A percentile compares a stretch with the other conserved stretches of the same genome.
Conservation (phyloP, 2,113 vertebrate species). For the chimpanzee (Pan troglodytes) region NHGRI_mPanTro3-v2.1_pri NC_072415.2:84986501-84987000, state of each 20-base stretch:
- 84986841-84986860: not conserved
- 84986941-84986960: not conserved
- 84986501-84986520: not conserved
- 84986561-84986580: not conserved
- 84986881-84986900: not conserved
- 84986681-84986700: not conserved
- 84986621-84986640: not conserved
- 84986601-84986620: not conserved
- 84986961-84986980: not conserved
- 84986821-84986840: not conserved
- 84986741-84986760: not conserved
- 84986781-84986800: rapidly evolving
- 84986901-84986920: not conserved
- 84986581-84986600: not conserved
- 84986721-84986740: not conserved
- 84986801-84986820: not conserved
- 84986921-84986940: not conserved
- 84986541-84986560: not conserved
- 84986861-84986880: not conserved
- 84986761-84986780: not conserved
- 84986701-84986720: not conserved
- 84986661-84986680: not conserved
- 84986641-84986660: too few species aligned
- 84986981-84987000: not conserved
- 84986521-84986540: not conserved